A percentile compares a stretch with the other conserved stretches of the same genome.
Conservation (phyloP, 1,140 invertebrate genomes). For the Elymnias hypermnestra region DNA sequence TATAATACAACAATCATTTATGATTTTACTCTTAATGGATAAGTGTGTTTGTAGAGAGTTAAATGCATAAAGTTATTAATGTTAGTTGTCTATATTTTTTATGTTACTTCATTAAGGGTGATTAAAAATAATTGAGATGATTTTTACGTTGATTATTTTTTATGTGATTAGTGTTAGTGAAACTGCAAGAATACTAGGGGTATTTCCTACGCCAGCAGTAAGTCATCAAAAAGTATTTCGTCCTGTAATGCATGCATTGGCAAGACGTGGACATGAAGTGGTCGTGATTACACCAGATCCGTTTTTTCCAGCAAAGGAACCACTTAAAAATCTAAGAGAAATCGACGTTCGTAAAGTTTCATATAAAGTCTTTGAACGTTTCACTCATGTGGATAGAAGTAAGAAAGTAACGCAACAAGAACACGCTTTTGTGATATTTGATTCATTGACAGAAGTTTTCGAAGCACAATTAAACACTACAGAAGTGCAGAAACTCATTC, state of each 20-base stretch:
- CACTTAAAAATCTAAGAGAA: constrained; percentile 45
- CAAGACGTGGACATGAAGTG: constrained; percentile 69
- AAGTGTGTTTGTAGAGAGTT: no score
- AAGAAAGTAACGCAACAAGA: constrained; percentile 2
- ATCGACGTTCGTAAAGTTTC: constrained; percentile 51
- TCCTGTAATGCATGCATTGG: constrained; percentile 60
- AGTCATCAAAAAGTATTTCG: constrained; percentile 77
- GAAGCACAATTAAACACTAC: constrained; percentile 26
- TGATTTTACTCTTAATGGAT: no score
- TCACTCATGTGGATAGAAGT: constrained; percentile 5
- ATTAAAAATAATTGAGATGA: no score
- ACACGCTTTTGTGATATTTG: constrained; percentile 1
- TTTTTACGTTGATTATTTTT: no score
- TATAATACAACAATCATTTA: no score
- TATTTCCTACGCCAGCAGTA: constrained; percentile 68
- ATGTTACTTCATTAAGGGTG: no score
- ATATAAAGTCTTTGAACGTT: constrained; percentile 20
- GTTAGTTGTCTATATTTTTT: no score
- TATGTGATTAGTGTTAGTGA: background rate
- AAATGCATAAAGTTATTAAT: no score
- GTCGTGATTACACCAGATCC: constrained; percentile 58
- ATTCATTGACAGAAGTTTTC: constrained; percentile 5
- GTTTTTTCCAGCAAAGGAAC: constrained; percentile 28
- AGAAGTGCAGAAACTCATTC: constrained; percentile 29
- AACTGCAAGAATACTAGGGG: constrained; percentile 64